A percentile compares a stretch with the other conserved stretches of the same genome.
These are phyloP conservation scores for Nasonia giraulti DNA, from an alignment of 1,140 invertebrate genomes.

Conservation along the genomic window DNA sequence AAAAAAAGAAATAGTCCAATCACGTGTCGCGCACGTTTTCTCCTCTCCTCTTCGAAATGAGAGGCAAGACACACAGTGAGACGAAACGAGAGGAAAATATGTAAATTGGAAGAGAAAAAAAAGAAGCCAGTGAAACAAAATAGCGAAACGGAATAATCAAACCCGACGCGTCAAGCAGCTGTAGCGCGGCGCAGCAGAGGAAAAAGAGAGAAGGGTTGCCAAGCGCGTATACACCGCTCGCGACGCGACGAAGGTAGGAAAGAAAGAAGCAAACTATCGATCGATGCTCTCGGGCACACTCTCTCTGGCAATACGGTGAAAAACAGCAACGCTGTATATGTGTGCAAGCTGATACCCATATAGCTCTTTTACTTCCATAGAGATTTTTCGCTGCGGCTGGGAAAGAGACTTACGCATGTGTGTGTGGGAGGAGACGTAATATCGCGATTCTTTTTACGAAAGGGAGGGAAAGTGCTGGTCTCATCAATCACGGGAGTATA, in stretches of 20 bases:
- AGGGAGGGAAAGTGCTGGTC: neutral
- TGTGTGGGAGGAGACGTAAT: neutral
- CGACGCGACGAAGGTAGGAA: neutral
- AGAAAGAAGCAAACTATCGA: constrained; percentile 38
- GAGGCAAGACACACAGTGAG: neutral
- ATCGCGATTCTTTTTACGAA: neutral
- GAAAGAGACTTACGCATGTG: no score
- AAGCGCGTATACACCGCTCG: neutral
- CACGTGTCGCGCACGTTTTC: neutral
- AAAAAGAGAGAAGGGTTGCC: constrained; percentile 30
- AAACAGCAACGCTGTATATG: neutral
- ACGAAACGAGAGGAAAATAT: neutral
- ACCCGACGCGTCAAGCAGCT: neutral
- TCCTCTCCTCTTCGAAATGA: neutral
- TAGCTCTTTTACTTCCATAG: neutral
- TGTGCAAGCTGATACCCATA: constrained; percentile 5
- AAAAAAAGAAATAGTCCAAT: neutral
- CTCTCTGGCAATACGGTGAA: constrained; percentile 12
- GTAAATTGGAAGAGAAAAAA: neutral
- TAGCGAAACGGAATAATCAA: constrained; percentile 24
- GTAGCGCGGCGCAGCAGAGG: neutral
- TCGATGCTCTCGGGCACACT: neutral
- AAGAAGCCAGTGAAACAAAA: neutral
- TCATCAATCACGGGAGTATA: neutral
- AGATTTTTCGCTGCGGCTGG: neutral